phyloP scores from a whole-genome alignment of 1,140 invertebrate genomes.

The Penaeus indicus region DNA sequence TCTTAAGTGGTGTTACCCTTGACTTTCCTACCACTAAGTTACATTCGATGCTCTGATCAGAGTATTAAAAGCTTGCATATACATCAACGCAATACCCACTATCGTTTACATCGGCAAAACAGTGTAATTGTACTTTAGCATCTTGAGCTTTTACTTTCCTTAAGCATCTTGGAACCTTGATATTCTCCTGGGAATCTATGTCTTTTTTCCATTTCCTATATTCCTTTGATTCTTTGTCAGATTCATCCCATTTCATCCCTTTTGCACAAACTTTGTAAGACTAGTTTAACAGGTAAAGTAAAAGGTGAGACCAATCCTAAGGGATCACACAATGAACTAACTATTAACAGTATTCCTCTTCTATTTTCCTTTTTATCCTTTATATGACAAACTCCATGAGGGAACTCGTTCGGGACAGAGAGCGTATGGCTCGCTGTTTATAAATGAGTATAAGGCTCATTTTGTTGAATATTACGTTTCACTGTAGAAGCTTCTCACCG shows the following conservation, averaged over 20 bases:
- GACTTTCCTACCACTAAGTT: background rate
- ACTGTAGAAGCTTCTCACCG: no score
- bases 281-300: background rate
- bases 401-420: no score
- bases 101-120: background rate
- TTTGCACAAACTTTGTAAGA: background rate
- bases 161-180: background rate
- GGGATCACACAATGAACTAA: background rate
- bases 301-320: background rate
- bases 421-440: no score
- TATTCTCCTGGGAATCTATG: background rate
- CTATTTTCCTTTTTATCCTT: background rate
- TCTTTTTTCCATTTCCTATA: background rate
- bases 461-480: no score
- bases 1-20: background rate
- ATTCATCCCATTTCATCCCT: background rate
- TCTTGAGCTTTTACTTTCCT: background rate
- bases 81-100: background rate
- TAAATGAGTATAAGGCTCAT: no score
- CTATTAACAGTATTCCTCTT: background rate
- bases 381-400: no score
- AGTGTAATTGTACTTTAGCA: background rate
- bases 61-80: background rate
- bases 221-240: background rate
- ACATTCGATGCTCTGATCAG: background rate